Conservation (phyloP, 2,797 vertebrate genomes). For the Bucorvus abyssinicus region DNA sequence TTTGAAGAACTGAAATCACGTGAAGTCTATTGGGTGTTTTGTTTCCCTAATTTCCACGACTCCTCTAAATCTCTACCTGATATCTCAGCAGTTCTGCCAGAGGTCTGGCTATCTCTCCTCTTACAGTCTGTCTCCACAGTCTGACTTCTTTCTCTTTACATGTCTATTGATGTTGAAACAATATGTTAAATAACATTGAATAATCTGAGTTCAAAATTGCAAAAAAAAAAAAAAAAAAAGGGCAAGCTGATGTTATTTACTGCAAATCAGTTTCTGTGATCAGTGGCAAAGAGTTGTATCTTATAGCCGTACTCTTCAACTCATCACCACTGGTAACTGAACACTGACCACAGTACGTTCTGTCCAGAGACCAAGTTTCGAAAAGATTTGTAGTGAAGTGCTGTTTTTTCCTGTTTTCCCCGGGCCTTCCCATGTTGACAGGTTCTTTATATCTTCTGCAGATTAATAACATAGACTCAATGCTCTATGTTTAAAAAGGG, state of each 20-base stretch:
- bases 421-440: neutral
- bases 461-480: neutral
- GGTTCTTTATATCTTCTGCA: neutral
- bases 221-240: neutral
- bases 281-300: neutral
- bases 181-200: neutral
- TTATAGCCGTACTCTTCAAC: neutral
- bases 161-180: neutral
- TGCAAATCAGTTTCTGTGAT: neutral
- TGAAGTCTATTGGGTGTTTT: accelerated
- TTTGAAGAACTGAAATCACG: neutral
- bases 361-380: neutral
- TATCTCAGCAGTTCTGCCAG: neutral
- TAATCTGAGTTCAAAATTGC: neutral
- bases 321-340: neutral
- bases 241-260: neutral
- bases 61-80: neutral
- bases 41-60: neutral
- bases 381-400: neutral
- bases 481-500: neutral
- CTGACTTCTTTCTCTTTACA: neutral
- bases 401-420: neutral
- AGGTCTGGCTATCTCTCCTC: neutral
- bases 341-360: neutral
- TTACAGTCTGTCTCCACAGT: neutral